phyloP scores from a whole-genome alignment of 2,888 invertebrate genomes.

The Platerodrilus igneus region DNA sequence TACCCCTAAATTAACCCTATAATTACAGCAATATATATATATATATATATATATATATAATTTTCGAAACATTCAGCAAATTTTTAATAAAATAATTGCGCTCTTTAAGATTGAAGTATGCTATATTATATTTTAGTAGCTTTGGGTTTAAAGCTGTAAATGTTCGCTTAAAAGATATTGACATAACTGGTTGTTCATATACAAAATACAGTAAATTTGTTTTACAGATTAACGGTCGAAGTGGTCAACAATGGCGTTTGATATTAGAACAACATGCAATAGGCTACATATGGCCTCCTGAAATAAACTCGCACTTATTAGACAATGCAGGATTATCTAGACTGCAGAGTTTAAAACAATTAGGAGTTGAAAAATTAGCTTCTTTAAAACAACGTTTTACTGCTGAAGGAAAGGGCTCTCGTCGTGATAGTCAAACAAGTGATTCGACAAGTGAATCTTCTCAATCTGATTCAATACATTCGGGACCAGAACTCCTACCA shows the following conservation, averaged over 20 bases:
- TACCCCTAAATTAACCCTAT: too few relatives aligned
- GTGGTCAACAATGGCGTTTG: constrained; percentile 76
- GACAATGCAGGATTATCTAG: constrained; percentile 50
- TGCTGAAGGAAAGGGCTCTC: constrained; percentile 47
- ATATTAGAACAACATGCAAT: constrained; percentile 72
- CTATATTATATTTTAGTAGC: too few relatives aligned
- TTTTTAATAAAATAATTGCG: too few relatives aligned
- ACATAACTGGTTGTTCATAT: too few relatives aligned
- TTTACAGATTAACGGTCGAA: constrained; percentile 43
- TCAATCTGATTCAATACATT: constrained; percentile 30
- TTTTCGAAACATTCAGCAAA: too few relatives aligned
- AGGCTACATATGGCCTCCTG: constrained; percentile 65
- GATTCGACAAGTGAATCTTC: constrained; percentile 43
- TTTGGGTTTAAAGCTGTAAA: too few relatives aligned
- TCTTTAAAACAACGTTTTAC: constrained; percentile 60
- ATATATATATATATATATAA: too few relatives aligned
- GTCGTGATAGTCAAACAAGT: constrained; percentile 42
- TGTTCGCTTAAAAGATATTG: too few relatives aligned
- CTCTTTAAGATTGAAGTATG: too few relatives aligned
- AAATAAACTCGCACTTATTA: constrained; percentile 39
- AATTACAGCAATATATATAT: too few relatives aligned
- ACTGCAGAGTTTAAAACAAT: constrained; percentile 60
- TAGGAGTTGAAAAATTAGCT: constrained; percentile 65
- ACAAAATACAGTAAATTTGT: too few relatives aligned
- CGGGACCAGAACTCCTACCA: constrained; percentile 45